Evolutionary conservation across 2,797 vertebrate species (phyloP).

Genomic region (Gambusia yucatana): DNA sequence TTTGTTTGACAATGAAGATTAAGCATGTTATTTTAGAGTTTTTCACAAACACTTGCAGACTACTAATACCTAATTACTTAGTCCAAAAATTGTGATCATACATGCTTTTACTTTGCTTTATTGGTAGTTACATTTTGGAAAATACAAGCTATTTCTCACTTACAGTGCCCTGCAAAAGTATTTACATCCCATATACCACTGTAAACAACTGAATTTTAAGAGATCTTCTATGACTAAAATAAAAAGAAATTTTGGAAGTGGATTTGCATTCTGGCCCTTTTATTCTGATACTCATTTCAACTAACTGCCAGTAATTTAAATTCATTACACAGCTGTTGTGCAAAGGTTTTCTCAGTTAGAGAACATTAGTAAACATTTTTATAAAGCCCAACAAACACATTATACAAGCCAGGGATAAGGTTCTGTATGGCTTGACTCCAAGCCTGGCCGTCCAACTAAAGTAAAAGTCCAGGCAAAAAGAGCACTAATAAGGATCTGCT

Average conservation of each 20-base stretch:
- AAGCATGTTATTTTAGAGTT: constrained; percentile 64
- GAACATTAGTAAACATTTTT: background rate
- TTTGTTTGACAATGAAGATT: constrained; percentile 70
- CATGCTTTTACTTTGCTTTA: background rate
- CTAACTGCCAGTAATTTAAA: background rate
- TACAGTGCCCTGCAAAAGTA: background rate
- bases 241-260: background rate
- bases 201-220: background rate
- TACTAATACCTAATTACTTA: background rate
- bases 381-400: background rate
- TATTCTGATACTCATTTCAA: background rate
- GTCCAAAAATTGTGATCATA: constrained; percentile 30
- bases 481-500: background rate
- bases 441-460: background rate
- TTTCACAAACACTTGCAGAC: constrained; percentile 37
- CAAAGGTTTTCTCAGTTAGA: background rate
- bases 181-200: background rate
- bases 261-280: background rate
- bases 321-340: too few relatives aligned
- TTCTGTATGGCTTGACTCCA: background rate
- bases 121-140: background rate
- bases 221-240: background rate
- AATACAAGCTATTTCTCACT: background rate
- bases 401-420: background rate
- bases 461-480: background rate